These are phyloP conservation scores for Sycophaga agraensis DNA, from an alignment of 1,140 invertebrate species.

Conservation along the genomic window DNA sequence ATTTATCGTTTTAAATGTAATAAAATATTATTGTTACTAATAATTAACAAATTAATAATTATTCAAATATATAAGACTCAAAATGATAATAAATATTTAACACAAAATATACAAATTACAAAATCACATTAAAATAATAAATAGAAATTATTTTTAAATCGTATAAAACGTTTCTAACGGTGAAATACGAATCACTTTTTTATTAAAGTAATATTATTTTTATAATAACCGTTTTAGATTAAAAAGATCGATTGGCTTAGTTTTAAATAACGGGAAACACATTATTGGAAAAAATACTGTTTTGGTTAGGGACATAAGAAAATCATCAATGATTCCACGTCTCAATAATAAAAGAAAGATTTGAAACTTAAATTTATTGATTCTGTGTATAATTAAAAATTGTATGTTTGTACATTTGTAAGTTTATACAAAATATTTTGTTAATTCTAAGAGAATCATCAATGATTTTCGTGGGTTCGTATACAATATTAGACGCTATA, in stretches of 20 bases:
- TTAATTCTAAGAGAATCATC: conserved; percentile 1
- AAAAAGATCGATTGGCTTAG: no score
- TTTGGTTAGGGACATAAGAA: conserved; percentile 22
- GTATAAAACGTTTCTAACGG: background rate
- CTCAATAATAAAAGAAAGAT: background rate
- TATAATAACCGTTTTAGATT: no score
- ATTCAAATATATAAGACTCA: no score
- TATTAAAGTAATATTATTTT: conserved; percentile 2
- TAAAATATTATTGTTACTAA: no score
- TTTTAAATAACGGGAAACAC: background rate
- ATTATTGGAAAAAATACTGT: conserved; percentile 24
- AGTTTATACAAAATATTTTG: background rate
- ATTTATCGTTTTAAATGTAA: no score
- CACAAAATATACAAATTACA: no score
- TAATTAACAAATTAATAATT: no score
- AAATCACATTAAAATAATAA: conserved; percentile 14
- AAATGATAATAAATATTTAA: no score
- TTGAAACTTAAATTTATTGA: conserved; percentile 4
- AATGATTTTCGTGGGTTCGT: background rate
- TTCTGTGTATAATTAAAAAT: background rate
- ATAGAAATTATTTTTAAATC: background rate
- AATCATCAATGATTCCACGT: conserved; percentile 16
- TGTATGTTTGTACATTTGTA: background rate
- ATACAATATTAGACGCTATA: background rate
- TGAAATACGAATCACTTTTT: conserved; percentile 4